Evolutionary conservation across 2,797 vertebrate species (phyloP).

Genomic region (Hoplostethus atlanticus): DNA sequence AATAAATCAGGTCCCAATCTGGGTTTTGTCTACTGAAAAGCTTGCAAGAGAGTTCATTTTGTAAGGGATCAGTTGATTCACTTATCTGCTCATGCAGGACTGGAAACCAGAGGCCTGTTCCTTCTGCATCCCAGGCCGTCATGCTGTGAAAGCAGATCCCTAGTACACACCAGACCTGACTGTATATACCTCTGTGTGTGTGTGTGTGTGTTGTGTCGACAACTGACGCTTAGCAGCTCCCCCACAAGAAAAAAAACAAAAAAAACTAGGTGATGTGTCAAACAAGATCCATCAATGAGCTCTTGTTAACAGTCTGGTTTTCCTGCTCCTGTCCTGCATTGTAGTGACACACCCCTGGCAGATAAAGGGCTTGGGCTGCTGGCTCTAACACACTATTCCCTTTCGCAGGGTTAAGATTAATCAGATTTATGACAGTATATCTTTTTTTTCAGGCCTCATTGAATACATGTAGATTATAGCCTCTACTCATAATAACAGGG

Average conservation of each 20-base stretch:
- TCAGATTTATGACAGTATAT: conserved; percentile 47
- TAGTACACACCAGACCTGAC: conserved; percentile 1
- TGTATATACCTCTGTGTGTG: background rate
- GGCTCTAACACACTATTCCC: conserved; percentile 36
- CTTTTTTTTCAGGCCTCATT: conserved; percentile 48
- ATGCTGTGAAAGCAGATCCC: background rate
- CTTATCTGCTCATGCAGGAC: background rate
- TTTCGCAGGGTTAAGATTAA: conserved; percentile 40
- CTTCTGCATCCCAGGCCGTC: background rate
- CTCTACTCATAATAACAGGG: conserved; percentile 35
- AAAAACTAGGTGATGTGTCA: conserved; percentile 21
- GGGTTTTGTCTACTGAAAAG: background rate
- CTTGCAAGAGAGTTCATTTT: background rate
- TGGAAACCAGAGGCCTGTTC: background rate
- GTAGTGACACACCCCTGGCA: conserved; percentile 50
- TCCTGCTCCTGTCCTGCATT: conserved; percentile 28
- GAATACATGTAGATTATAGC: conserved; percentile 46
- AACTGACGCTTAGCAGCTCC: conserved; percentile 24
- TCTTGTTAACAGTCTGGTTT: conserved; percentile 13
- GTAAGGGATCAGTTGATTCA: background rate
- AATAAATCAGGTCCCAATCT: no score
- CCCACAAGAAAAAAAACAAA: background rate
- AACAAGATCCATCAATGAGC: conserved; percentile 40
- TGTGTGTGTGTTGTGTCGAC: conserved; percentile 1
- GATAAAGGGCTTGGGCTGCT: conserved; percentile 32